Evolutionary conservation across 2,113 vertebrate genomes (phyloP).

Genomic region (Neolamprologus brichardi): DNA sequence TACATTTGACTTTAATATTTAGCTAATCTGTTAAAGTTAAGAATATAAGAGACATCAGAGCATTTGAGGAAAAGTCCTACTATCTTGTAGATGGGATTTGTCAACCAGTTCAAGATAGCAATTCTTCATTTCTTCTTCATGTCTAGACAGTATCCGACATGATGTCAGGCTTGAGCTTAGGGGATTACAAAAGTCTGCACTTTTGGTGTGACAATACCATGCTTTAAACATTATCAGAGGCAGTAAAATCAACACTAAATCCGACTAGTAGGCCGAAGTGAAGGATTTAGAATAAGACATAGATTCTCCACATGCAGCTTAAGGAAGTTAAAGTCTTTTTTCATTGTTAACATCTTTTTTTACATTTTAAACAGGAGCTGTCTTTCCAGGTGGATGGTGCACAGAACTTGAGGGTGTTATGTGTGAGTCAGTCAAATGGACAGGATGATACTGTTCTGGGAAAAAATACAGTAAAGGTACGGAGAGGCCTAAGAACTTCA

Average conservation of each 20-base stretch:
- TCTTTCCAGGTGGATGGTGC: slow-evolving; percentile 66
- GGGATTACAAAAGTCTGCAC: neutral
- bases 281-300: neutral
- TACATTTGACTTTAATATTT: neutral
- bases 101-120: neutral
- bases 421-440: slow-evolving; percentile 43
- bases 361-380: slow-evolving; percentile 60
- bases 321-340: neutral
- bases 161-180: neutral
- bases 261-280: neutral
- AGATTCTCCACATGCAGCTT: neutral
- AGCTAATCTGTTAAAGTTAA: neutral
- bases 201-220: neutral
- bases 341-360: neutral
- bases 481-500: neutral
- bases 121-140: neutral
- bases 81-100: neutral
- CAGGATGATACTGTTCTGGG: slow-evolving; percentile 43
- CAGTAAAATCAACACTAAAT: neutral
- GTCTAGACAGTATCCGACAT: slow-evolving; percentile 41
- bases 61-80: neutral
- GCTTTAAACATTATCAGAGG: slow-evolving; percentile 29
- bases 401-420: slow-evolving; percentile 53
- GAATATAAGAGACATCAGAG: neutral
- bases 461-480: slow-evolving; percentile 53